A percentile compares a stretch with the other conserved stretches of the same genome.
These are phyloP conservation scores for Ceratosolen fusciceps DNA, from an alignment of 1,140 invertebrate species.

Conservation along the genomic window DNA sequence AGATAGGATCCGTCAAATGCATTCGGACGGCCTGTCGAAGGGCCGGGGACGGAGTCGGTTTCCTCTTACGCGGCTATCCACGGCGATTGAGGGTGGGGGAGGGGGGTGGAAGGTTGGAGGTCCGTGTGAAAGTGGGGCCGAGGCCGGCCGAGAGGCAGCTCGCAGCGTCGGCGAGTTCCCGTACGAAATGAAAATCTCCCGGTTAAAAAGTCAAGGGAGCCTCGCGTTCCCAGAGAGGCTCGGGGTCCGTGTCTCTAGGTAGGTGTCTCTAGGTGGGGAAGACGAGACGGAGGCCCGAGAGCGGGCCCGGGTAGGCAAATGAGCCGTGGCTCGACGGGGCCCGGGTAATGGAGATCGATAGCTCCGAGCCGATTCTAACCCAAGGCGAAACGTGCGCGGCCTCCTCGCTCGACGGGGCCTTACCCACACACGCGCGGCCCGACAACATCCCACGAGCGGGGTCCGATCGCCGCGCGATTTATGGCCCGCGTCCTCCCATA, in stretches of 20 bases:
- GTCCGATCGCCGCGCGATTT: slow-evolving; percentile 37
- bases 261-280: slow-evolving; percentile 12
- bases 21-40: not conserved
- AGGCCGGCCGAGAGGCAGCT: too few relatives aligned
- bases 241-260: too few relatives aligned
- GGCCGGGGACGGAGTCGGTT: too few relatives aligned
- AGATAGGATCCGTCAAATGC: not conserved
- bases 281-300: not conserved
- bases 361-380: slow-evolving; percentile 57
- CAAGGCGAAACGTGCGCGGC: slow-evolving; percentile 43
- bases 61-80: too few relatives aligned
- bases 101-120: too few relatives aligned
- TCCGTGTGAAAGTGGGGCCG: too few relatives aligned
- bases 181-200: not conserved
- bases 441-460: slow-evolving; percentile 45
- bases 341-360: slow-evolving; percentile 64
- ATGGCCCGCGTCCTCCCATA: slow-evolving; percentile 31
- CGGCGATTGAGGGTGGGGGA: too few relatives aligned
- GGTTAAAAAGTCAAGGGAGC: not conserved
- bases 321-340: slow-evolving; percentile 47
- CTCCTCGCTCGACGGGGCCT: not conserved
- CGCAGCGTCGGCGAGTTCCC: not conserved
- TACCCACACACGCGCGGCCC: not conserved
- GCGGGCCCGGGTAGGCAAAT: slow-evolving; percentile 55
- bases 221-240: not conserved